Conservation (phyloP, 30 jellyfish, hydroid and myxozoan genomes). For the Hydra vulgaris region DNA sequence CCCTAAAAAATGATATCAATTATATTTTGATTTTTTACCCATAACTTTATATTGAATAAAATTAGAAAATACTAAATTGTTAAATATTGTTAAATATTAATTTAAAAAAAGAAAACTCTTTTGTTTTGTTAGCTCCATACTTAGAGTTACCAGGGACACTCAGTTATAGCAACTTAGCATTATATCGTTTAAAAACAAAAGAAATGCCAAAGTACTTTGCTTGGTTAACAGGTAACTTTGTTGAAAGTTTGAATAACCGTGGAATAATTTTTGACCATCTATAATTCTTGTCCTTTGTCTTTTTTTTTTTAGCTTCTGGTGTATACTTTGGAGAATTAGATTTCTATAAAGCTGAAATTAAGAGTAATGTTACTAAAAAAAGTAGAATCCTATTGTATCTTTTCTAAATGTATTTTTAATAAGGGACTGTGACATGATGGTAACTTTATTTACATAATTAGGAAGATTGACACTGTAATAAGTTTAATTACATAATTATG, state of each 20-base stretch:
- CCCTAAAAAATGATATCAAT: too few relatives aligned
- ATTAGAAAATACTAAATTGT: too few relatives aligned
- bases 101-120: too few relatives aligned
- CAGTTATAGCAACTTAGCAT: constrained; percentile 51
- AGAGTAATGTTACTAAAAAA: constrained; percentile 54
- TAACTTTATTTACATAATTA: too few relatives aligned
- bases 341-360: constrained; percentile 36
- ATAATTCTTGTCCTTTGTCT: too few relatives aligned
- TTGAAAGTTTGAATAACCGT: neutral
- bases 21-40: too few relatives aligned
- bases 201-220: constrained; percentile 80
- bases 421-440: too few relatives aligned
- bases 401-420: neutral
- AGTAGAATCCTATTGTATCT: constrained; percentile 73
- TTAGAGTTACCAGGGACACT: constrained; percentile 87
- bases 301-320: constrained; percentile 95
- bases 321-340: constrained; percentile 81
- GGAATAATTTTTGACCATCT: neutral
- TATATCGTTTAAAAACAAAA: constrained; percentile 47
- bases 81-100: too few relatives aligned
- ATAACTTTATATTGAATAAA: too few relatives aligned
- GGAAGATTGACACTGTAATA: too few relatives aligned
- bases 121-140: constrained; percentile 70
- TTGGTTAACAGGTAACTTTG: constrained; percentile 80
- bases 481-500: too few relatives aligned